Base-by-base conservation (phyloP, 1,140 invertebrate species). In the Heterodera schachtii region DNA sequence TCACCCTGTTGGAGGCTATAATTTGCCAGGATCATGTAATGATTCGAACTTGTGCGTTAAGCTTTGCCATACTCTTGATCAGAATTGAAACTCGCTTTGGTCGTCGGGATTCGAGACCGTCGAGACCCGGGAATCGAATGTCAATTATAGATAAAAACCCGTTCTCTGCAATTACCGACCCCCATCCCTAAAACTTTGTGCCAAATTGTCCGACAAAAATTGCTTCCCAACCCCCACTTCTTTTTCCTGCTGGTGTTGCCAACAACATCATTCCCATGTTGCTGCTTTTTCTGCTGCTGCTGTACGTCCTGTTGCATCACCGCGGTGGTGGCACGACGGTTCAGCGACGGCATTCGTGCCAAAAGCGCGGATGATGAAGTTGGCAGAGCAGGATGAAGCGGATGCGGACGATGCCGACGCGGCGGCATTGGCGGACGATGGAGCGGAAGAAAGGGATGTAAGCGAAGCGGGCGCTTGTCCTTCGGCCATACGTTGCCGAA, bases 401-500 rank as follows among this genome's bases (percentile, higher is more conserved):
- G 69, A 71, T 3, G 69, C 6, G 44, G 69, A 64, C 19, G 57
- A 19, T 19, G 16, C 57, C 57, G 57, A 52, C 6, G 57, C 16
- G 57, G 5, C 57, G 16, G 11, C 57, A 64, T 19, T 19, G 57
- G 13, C 57, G 57, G 57, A 21, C 52, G 70, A 46, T 73, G 73
- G 46, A 31, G 31, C 31, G 19, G 46, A 49, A n/a, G 46, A 74
- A 8, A 64, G 16, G 6, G 75, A 76, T 64, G 16, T 6, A 1
- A 19, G 75, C 66, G 57, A 57, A n/a, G 44, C 66, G 43, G 66
- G 46, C 19, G 49, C 75, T 57, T 76, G 49, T 1, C 75, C 70
- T 69, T 78, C 77, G 9, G 52, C 77, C 77, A 78, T 78, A 49
- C 64, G 66, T 21, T 78, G 77, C 31, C 77, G 77, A 46, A 78